phyloP scores from a whole-genome alignment of 2,797 vertebrate species.

The Rhynchonycteris naso region DNA sequence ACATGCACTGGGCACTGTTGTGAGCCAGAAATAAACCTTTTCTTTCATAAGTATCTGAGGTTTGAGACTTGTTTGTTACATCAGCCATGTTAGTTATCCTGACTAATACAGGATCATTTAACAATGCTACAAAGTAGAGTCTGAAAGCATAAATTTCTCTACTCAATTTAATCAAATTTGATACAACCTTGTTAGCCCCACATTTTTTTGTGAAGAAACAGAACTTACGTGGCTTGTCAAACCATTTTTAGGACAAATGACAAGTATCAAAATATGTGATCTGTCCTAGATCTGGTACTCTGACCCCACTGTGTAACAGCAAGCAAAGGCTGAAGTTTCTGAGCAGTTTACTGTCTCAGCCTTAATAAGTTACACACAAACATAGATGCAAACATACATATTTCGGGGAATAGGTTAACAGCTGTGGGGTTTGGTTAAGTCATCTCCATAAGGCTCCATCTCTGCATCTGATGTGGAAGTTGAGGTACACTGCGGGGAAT shows the following conservation, averaged over 20 bases:
- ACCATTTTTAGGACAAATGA: background rate
- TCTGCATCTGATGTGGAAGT: background rate
- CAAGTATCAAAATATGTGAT: background rate
- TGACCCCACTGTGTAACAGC: background rate
- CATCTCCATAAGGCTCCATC: background rate
- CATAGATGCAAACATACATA: background rate
- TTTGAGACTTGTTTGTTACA: background rate
- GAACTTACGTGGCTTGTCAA: background rate
- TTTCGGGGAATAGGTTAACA: background rate
- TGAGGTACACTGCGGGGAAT: background rate
- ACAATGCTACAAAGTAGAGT: background rate
- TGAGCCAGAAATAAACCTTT: background rate
- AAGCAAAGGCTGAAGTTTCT: background rate
- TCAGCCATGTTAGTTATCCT: background rate
- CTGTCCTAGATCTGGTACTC: background rate
- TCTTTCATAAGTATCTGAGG: background rate
- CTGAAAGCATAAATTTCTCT: background rate
- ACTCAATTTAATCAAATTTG: background rate
- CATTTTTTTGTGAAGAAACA: background rate
- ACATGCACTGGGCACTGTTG: background rate
- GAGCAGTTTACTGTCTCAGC: background rate
- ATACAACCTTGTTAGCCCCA: background rate
- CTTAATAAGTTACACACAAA: background rate
- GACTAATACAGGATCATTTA: background rate
- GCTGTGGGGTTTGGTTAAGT: background rate